These are phyloP conservation scores for Hoplias malabaricus DNA, from an alignment of 2,113 vertebrate species.

Conservation along the genomic window DNA sequence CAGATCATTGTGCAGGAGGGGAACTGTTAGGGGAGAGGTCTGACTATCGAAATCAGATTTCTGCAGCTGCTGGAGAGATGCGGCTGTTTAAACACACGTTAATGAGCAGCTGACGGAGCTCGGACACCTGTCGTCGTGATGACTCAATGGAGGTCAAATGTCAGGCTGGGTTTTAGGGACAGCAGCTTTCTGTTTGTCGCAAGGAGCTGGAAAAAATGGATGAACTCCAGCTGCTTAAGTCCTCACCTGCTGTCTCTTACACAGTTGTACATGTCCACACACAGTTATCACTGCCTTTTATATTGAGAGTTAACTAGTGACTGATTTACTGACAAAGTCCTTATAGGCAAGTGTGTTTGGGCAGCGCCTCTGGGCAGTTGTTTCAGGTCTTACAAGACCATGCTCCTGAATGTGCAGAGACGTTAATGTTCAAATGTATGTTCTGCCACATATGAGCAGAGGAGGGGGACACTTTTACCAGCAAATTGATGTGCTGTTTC, in stretches of 20 bases:
- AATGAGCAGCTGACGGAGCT: slow-evolving; percentile 8
- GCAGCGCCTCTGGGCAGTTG: no score
- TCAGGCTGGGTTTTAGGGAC: background rate
- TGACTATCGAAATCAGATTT: background rate
- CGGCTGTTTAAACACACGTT: background rate
- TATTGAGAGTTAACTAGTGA: no score
- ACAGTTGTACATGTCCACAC: no score
- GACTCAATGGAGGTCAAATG: background rate
- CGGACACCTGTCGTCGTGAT: slow-evolving; percentile 3
- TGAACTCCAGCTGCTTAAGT: background rate
- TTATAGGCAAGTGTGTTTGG: no score
- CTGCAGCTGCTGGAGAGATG: background rate
- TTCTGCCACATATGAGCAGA: no score
- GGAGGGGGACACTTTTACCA: no score
- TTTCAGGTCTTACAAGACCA: no score
- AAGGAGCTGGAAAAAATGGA: background rate
- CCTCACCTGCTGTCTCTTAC: slow-evolving; percentile 16
- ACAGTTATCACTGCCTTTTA: no score
- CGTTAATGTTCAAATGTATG: no score
- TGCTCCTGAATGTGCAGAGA: no score
- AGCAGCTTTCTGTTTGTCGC: background rate
- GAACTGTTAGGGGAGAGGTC: background rate
- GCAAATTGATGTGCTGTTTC: no score
- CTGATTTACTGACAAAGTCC: no score
- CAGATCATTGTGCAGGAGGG: background rate